phyloP scores from a whole-genome alignment of 2,888 invertebrate genomes.

The Sinopyrophorus schimmeli region DNA sequence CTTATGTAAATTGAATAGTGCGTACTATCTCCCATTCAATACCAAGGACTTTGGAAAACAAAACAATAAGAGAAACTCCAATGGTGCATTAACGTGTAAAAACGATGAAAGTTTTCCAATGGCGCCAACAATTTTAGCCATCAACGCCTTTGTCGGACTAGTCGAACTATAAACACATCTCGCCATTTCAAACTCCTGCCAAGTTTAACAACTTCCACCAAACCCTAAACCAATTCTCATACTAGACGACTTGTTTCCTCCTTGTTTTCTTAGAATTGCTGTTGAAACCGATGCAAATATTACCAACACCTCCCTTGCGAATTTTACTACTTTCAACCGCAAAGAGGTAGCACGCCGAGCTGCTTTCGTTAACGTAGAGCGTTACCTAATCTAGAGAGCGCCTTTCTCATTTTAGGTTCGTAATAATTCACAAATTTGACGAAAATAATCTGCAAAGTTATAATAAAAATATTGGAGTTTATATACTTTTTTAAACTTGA shows the following conservation, averaged over 20 bases:
- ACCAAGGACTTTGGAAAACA: constrained; percentile 29
- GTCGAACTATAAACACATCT: constrained; percentile 40
- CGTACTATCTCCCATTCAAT: constrained; percentile 14
- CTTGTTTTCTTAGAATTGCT: constrained; percentile 34
- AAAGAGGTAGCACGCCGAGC: too few relatives aligned
- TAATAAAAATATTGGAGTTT: too few relatives aligned
- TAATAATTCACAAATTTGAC: too few relatives aligned
- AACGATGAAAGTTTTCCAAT: constrained; percentile 31
- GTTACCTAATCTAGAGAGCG: too few relatives aligned
- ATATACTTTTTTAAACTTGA: background rate
- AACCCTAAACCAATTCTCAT: constrained; percentile 38
- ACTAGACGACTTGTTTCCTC: constrained; percentile 38
- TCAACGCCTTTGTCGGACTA: constrained; percentile 34
- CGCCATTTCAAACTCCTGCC: constrained; percentile 34
- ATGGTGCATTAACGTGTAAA: constrained; percentile 36
- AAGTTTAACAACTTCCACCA: constrained; percentile 38
- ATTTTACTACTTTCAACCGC: constrained; percentile 7
- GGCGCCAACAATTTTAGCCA: constrained; percentile 36
- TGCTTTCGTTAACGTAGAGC: too few relatives aligned
- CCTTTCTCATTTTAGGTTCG: too few relatives aligned
- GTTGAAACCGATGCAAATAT: constrained; percentile 21
- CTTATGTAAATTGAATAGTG: constrained; percentile 24
- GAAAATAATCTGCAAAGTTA: too few relatives aligned
- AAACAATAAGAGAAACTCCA: constrained; percentile 33
- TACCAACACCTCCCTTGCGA: constrained; percentile 8